Evolutionary conservation across 1,140 invertebrate species (phyloP).

Genomic region (Solen grandis): DNA sequence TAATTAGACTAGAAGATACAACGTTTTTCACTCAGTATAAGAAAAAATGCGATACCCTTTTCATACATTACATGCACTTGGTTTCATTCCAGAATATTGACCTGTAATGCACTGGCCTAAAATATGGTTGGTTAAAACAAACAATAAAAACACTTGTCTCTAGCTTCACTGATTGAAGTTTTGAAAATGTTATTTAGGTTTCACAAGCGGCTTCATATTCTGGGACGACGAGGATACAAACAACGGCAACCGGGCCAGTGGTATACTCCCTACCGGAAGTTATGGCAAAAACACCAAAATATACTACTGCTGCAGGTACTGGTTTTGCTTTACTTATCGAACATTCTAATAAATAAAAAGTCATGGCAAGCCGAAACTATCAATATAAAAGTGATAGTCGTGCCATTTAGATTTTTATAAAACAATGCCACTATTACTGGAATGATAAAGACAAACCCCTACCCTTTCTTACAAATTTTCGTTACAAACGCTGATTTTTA

Average conservation of each 20-base stretch:
- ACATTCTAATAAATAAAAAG: too few relatives aligned
- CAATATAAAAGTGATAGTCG: too few relatives aligned
- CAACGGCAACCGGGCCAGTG: conserved; percentile 38
- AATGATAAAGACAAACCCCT: too few relatives aligned
- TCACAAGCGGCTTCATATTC: conserved; percentile 46
- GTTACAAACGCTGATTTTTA: too few relatives aligned
- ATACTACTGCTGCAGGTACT: conserved; percentile 62
- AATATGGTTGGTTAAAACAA: not conserved
- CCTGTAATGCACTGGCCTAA: not conserved
- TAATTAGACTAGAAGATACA: too few relatives aligned
- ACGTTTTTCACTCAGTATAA: not conserved
- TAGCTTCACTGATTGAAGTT: not conserved
- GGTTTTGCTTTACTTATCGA: not conserved
- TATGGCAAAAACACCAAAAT: conserved; percentile 60
- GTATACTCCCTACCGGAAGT: conserved; percentile 55
- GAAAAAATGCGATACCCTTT: not conserved
- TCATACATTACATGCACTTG: not conserved
- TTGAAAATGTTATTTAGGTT: conserved; percentile 30
- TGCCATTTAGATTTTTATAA: too few relatives aligned
- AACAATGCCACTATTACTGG: too few relatives aligned
- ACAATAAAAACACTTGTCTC: not conserved
- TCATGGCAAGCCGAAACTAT: too few relatives aligned
- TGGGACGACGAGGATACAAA: conserved; percentile 57
- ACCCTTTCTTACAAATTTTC: too few relatives aligned
- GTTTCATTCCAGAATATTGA: not conserved